These are phyloP conservation scores for Petaurus breviceps DNA, from an alignment of 2,113 vertebrate genomes.

Conservation along the genomic window DNA sequence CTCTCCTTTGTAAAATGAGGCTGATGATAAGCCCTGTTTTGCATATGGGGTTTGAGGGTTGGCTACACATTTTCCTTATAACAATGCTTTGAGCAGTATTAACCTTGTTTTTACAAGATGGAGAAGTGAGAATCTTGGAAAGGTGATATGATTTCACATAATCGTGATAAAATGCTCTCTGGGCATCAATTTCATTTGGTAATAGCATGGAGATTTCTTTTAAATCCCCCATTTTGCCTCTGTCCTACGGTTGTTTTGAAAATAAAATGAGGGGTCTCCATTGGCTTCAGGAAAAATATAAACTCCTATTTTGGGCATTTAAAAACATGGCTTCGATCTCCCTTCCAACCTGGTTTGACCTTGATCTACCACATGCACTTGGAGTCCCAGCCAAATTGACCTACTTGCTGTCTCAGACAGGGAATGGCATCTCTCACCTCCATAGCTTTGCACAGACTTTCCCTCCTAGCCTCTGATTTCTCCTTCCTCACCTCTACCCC, in stretches of 20 bases:
- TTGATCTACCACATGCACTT: neutral
- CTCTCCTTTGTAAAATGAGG: neutral
- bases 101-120: neutral
- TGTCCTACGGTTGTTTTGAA: neutral
- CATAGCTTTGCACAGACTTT: neutral
- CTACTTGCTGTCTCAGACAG: neutral
- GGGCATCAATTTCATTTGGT: neutral
- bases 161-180: neutral
- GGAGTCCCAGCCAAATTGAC: neutral
- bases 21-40: neutral
- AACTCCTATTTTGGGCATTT: neutral
- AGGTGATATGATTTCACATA: neutral
- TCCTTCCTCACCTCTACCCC: neutral
- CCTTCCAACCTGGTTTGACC: neutral
- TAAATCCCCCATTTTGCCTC: neutral
- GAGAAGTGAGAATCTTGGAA: neutral
- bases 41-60: neutral
- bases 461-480: neutral
- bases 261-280: neutral
- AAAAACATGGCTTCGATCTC: neutral
- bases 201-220: neutral
- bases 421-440: neutral
- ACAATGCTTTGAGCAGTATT: neutral
- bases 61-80: neutral
- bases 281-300: neutral